Base-by-base conservation (phyloP, 2,797 vertebrate species). In the Sebastes cheni region DNA sequence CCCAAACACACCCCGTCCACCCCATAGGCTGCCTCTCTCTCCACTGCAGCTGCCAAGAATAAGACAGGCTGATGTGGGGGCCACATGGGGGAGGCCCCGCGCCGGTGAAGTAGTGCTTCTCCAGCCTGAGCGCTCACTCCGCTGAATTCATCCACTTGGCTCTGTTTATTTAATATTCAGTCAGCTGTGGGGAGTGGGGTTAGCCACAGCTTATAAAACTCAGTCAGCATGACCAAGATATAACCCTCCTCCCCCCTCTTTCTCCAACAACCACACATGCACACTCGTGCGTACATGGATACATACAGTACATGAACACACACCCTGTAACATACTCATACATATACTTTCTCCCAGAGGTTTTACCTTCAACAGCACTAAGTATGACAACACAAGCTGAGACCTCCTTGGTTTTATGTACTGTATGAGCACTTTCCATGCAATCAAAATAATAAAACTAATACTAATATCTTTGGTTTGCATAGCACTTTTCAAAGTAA, bases 141-240 rank as follows among this genome's bases (percentile, higher is more conserved):
- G 73, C 91, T 93, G 90, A 92, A 87, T 93, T 90, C 92, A 92
- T 92, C 91, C 95, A 95, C 94, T 95, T 95, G 94, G 91, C 91
- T 95, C 72, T 96, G 95, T 96, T 96, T 96, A 95, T 96, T 96
- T 96, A 95, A 96, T 96, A 96, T 94, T 92, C 95, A 96, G 95
- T 96, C 95, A 96, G 95, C 96, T 96, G 95, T 95, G 95, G 95
- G 95, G 95, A 96, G 94, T 91, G 90, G 93, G 95, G 95, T 96
- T 95, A 96, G 95, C 95, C 95, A 94, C 95, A 95, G 95, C 94
- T 95, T 96, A 95, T 95, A 95, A 96, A 96, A 95, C 92, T 92
- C 95, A 96, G 92, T 91, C 93, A 93, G 94, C 94, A 92, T 95
- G 95, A 95, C 95, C 93, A 88, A 95, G 89, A 91, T 93, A 93